Evolutionary conservation across 2,888 invertebrate species (phyloP), one percentile per base, ranked within the genome.

Genomic region (Latrodectus hesperus): DNA sequence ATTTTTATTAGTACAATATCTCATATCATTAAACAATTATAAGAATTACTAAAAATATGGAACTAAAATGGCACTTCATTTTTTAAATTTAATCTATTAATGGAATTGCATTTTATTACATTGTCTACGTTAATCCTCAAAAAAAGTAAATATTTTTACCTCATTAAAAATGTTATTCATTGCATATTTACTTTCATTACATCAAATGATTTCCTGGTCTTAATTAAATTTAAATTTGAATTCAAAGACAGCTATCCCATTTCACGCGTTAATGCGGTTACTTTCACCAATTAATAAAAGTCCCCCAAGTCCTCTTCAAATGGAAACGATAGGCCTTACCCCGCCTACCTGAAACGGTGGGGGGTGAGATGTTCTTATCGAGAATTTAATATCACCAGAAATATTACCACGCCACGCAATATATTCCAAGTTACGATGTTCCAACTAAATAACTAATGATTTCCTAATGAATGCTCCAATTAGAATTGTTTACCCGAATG

Each of bases 391-490:
- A 75, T 75, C 60, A 55, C 17, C 16, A 26, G 67, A 22, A 64
- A 60, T 71, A 71, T 79, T 76, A 71, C 79, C 60, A 38, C 60
- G 60, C 26, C 71, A 49, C 49, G 38, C 60, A 71, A 79, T 79
- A 64, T 22, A 53, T 22, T 67, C 14, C 70, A 75, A 12, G 10
- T 53, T 82, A 68, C 68, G 65, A 75, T 82, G 77, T 76, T 71
- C 76, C 65, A 52, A 10, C 60, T 84, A 51, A 78, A 84, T 84
- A 84, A 84, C 84, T 84, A 77, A 84, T 84, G 84, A 67, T 67
- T 77, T 77, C 77, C 78, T 84, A 84, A 84, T 84, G 84, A 84
- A 84, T 73, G 68, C 38, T 26, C 65, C 73, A 67, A 22, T 65
- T 53, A 65, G 77, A 49, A 67, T 49, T 73, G 77, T 83, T 76